Conservation (phyloP, 1,140 invertebrate genomes). For the Anadara kagoshimensis region DNA sequence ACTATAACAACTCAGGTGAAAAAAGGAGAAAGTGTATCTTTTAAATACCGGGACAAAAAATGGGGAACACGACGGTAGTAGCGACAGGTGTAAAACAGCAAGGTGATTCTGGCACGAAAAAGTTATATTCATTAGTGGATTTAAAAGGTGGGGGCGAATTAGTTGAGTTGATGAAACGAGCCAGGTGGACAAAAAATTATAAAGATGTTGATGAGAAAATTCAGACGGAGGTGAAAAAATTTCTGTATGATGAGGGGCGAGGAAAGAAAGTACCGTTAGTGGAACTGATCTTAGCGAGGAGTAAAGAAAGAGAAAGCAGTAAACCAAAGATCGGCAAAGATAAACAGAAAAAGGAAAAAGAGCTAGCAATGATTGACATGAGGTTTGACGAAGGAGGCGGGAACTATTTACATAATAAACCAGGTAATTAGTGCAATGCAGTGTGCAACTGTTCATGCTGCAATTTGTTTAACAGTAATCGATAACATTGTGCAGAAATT, state of each 20-base stretch:
- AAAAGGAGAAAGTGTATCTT: too few relatives aligned
- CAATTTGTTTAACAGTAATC: too few relatives aligned
- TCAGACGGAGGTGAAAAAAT: slow-evolving; percentile 91
- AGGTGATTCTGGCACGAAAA: slow-evolving; percentile 52
- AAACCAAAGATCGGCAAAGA: slow-evolving; percentile 55
- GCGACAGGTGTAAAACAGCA: slow-evolving; percentile 67
- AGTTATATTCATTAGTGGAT: slow-evolving; percentile 70
- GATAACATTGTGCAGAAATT: too few relatives aligned
- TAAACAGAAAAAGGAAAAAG: slow-evolving; percentile 56
- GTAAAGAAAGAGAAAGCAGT: slow-evolving; percentile 75
- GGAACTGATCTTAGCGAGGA: slow-evolving; percentile 89
- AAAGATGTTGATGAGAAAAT: slow-evolving; percentile 65
- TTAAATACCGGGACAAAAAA: slow-evolving; percentile 5
- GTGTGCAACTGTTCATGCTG: too few relatives aligned
- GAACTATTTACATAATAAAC: slow-evolving; percentile 54
- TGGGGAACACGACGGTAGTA: slow-evolving; percentile 67
- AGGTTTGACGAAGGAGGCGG: slow-evolving; percentile 52
- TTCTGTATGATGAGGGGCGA: slow-evolving; percentile 93
- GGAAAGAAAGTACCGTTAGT: slow-evolving; percentile 92
- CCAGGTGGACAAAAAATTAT: slow-evolving; percentile 77
- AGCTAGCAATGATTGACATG: slow-evolving; percentile 61
- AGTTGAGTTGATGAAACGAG: slow-evolving; percentile 93
- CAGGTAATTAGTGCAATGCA: slow-evolving; percentile 42
- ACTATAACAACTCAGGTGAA: not conserved
- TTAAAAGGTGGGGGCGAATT: slow-evolving; percentile 87